A percentile compares a stretch with the other conserved stretches of the same genome.
These are phyloP conservation scores for Abrostola tripartita DNA, from an alignment of 2,888 invertebrate genomes.

Conservation along the genomic window DNA sequence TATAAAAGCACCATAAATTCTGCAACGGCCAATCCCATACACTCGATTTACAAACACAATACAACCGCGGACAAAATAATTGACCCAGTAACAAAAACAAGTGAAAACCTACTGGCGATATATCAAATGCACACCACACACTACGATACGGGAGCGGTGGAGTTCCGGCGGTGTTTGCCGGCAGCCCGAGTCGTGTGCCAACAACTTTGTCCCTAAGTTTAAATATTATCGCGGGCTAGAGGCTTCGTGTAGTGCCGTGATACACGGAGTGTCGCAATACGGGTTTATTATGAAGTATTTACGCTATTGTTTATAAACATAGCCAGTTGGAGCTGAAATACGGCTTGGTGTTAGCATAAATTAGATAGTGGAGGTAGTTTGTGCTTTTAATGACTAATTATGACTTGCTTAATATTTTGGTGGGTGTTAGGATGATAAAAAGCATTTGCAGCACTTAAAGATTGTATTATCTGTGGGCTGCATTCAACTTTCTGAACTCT, in stretches of 20 bases:
- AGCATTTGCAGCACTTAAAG: background rate
- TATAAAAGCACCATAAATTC: constrained; percentile 41
- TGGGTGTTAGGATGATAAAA: background rate
- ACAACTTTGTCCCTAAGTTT: constrained; percentile 59
- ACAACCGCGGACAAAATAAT: constrained; percentile 59
- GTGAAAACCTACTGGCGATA: constrained; percentile 57
- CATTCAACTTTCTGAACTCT: background rate
- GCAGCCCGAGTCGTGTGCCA: constrained; percentile 54
- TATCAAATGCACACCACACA: constrained; percentile 61
- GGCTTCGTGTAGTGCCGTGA: constrained; percentile 44
- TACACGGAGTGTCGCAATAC: constrained; percentile 56
- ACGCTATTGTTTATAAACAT: constrained; percentile 47
- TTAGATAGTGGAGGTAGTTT: constrained; percentile 31
- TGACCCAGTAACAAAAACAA: constrained; percentile 58
- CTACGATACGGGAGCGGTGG: constrained; percentile 51
- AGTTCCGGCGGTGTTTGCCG: constrained; percentile 57
- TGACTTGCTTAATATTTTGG: constrained; percentile 2
- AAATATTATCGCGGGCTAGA: constrained; percentile 56
- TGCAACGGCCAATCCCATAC: constrained; percentile 32
- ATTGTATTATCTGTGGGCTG: no score
- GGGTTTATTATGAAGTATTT: constrained; percentile 56
- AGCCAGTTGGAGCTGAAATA: constrained; percentile 29
- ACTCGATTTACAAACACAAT: constrained; percentile 44
- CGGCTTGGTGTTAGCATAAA: constrained; percentile 40
- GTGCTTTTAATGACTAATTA: constrained; percentile 39